Conservation (phyloP, 2,888 invertebrate species). For the Melinopterus prodromus region DNA sequence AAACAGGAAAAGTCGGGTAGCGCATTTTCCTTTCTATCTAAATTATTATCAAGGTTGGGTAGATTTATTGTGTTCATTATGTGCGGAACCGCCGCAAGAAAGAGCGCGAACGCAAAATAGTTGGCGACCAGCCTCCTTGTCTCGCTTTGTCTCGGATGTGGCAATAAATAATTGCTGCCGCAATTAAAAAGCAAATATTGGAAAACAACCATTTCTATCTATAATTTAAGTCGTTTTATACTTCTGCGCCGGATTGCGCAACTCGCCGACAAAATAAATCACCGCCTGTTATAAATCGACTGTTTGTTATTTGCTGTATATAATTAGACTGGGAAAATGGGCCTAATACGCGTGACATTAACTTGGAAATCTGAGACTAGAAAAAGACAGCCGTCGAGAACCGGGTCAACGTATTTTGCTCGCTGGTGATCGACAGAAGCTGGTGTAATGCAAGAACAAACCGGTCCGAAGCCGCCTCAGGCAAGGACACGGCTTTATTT, state of each 20-base stretch:
- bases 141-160: background rate
- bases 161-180: background rate
- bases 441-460: background rate
- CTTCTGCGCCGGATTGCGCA: background rate
- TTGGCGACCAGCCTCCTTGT: background rate
- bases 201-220: background rate
- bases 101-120: background rate
- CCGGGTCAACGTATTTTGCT: background rate
- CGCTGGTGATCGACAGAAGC: background rate
- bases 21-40: slow-evolving; percentile 21
- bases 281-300: background rate
- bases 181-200: slow-evolving; percentile 4
- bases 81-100: background rate
- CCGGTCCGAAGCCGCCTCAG: background rate
- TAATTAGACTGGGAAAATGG: background rate
- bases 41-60: slow-evolving; percentile 23
- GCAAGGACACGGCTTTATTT: background rate
- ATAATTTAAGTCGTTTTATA: background rate
- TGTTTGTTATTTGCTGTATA: slow-evolving; percentile 4
- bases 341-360: background rate
- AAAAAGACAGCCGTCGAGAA: background rate
- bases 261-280: background rate
- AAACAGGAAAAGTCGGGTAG: slow-evolving; percentile 19
- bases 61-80: slow-evolving; percentile 11
- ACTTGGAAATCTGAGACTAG: background rate